Percentiles rank a stretch among this genome's conserved stretches.
Evolutionary conservation across 1,140 invertebrate species (phyloP).

Genomic region (Drosophila insularis): DNA sequence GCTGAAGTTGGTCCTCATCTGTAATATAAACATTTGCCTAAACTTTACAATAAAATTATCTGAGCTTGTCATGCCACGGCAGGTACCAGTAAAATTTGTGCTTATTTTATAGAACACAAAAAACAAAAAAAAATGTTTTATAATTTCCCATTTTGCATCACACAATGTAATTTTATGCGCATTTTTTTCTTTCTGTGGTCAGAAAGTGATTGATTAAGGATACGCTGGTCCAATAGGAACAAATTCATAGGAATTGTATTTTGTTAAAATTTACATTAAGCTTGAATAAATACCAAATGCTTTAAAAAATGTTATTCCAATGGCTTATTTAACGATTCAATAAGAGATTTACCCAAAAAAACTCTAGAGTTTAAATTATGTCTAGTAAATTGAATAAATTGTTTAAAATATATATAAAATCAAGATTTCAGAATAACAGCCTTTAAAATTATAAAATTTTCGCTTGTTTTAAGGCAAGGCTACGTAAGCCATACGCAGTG

Average conservation of each 20-base stretch:
- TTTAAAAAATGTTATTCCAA: no score
- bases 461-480: neutral
- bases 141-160: neutral
- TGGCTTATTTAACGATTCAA: no score
- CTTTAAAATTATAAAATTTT: neutral
- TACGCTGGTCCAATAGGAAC: no score
- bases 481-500: neutral
- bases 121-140: neutral
- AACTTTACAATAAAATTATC: constrained; percentile 61
- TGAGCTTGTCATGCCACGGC: constrained; percentile 31
- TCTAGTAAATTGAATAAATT: no score
- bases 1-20: constrained; percentile 29
- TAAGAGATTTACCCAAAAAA: no score
- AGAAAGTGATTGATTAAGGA: neutral
- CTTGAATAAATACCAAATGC: no score
- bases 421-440: no score
- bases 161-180: neutral
- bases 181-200: neutral
- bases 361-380: no score
- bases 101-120: neutral
- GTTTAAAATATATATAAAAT: no score
- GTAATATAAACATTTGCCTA: constrained; percentile 57
- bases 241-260: no score
- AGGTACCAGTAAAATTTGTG: constrained; percentile 24
- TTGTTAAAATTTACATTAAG: no score